A percentile compares a stretch with the other conserved stretches of the same genome.
phyloP scores from a whole-genome alignment of 2,113 vertebrate genomes.

The Philantomba maxwellii region DNA sequence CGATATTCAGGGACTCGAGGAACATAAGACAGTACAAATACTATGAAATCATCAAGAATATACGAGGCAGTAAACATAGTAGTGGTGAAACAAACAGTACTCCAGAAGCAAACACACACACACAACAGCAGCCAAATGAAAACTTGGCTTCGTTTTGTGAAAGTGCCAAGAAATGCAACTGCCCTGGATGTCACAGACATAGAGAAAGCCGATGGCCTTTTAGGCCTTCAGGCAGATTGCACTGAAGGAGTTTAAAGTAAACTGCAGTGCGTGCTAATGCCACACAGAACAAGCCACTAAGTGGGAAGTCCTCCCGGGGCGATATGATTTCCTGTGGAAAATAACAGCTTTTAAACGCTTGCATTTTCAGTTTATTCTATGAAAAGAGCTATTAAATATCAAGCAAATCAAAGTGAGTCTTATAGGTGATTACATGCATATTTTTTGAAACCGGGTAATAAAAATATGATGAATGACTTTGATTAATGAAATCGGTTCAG shows the following conservation, averaged over 20 bases:
- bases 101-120: neutral
- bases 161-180: neutral
- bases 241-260: neutral
- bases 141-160: neutral
- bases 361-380: neutral
- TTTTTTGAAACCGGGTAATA: neutral
- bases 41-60: neutral
- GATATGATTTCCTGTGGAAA: neutral
- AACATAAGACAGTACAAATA: neutral
- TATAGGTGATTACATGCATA: neutral
- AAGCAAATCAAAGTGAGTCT: neutral
- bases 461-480: neutral
- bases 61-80: neutral
- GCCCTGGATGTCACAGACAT: neutral
- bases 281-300: neutral
- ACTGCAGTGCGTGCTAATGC: fast-evolving
- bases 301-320: neutral
- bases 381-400: neutral
- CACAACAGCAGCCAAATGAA: neutral
- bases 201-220: neutral
- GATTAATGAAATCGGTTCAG: neutral
- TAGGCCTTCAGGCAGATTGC: neutral
- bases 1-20: neutral
- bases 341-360: neutral
- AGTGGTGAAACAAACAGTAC: neutral